Percentiles rank a stretch among this genome's conserved stretches.
Evolutionary conservation across 2,113 vertebrate species (phyloP).

Genomic region (Psammodynastes pulverulentus): DNA sequence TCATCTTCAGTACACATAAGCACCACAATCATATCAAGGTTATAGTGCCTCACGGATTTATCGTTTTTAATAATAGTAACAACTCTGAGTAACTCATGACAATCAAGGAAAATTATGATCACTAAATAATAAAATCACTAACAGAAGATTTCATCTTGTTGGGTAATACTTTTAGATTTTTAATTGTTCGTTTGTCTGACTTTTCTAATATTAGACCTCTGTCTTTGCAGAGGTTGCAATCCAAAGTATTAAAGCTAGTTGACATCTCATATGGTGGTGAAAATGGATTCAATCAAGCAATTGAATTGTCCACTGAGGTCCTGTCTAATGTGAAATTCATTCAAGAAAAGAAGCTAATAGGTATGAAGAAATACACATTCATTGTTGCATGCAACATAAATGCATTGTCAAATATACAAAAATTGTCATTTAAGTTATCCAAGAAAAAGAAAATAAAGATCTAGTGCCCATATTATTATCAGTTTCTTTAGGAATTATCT

Average conservation of each 20-base stretch:
- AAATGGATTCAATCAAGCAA: conserved; percentile 99
- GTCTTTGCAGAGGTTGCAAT: conserved; percentile 87
- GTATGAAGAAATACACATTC: conserved; percentile 63
- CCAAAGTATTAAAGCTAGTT: conserved; percentile 98
- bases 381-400: neutral
- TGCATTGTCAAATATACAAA: neutral
- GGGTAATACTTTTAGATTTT: neutral
- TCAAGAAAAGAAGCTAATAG: conserved; percentile 99
- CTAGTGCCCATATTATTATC: neutral
- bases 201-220: conserved; percentile 6
- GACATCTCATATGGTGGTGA: conserved; percentile 99
- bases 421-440: neutral
- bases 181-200: neutral
- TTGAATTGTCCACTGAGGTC: conserved; percentile 97
- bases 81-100: neutral
- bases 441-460: neutral
- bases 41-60: neutral
- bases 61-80: neutral
- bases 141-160: neutral
- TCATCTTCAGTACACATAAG: neutral
- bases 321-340: conserved; percentile 99
- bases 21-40: neutral
- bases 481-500: neutral
- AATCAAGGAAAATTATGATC: neutral
- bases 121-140: neutral